phyloP scores from a whole-genome alignment of 2,113 vertebrate species.

The Coptodon bakossiorum region DNA sequence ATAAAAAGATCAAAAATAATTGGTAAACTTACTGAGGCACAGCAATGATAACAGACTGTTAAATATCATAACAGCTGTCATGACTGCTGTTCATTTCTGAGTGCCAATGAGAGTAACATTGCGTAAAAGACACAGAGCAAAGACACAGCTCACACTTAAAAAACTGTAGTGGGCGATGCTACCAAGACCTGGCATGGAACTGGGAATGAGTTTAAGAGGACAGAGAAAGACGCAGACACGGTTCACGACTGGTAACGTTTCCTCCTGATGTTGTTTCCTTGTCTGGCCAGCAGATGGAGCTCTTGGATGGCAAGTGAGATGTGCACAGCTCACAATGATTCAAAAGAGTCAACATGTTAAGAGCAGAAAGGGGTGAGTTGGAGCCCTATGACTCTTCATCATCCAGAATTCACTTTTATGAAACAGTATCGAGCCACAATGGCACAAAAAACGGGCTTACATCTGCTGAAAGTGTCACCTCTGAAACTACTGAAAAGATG shows the following conservation, averaged over 20 bases:
- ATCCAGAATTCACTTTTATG: not conserved
- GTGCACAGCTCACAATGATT: not conserved
- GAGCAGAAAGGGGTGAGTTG: not conserved
- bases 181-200: not conserved
- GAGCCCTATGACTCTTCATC: not conserved
- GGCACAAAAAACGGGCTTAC: not conserved
- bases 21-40: not conserved
- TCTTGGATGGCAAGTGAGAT: slow-evolving; percentile 20
- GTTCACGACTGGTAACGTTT: not conserved
- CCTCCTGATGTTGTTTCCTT: not conserved
- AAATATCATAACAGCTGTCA: not conserved
- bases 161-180: not conserved
- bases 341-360: slow-evolving; percentile 21
- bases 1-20: not conserved
- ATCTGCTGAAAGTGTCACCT: not conserved
- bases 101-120: not conserved
- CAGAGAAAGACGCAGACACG: not conserved
- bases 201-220: not conserved
- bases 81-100: not conserved
- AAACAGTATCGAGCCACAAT: not conserved
- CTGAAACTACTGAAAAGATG: not conserved
- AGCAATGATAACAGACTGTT: not conserved
- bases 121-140: not conserved
- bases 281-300: slow-evolving; percentile 53
- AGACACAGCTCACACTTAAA: not conserved